Evolutionary conservation across 2,888 invertebrate genomes (phyloP).

Genomic region (Diabrotica balteata): DNA sequence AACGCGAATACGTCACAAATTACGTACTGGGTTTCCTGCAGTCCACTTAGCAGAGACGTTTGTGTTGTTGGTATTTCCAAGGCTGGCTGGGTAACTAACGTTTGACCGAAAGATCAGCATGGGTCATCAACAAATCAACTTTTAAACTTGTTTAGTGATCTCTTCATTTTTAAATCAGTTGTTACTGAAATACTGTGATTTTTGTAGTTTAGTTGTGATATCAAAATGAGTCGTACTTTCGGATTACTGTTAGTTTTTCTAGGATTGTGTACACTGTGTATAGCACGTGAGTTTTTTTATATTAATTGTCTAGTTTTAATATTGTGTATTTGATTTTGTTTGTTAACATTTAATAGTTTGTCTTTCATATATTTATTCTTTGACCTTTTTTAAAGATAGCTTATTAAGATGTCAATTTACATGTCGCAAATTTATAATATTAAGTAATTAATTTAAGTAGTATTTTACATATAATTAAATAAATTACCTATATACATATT

Average conservation of each 20-base stretch:
- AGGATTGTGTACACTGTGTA: conserved; percentile 24
- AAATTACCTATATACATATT: too few relatives aligned
- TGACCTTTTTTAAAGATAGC: too few relatives aligned
- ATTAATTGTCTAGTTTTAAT: neutral
- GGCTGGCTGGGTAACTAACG: conserved; percentile 42
- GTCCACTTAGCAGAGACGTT: conserved; percentile 17
- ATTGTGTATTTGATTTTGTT: too few relatives aligned
- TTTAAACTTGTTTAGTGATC: conserved; percentile 31
- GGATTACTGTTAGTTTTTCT: conserved; percentile 17
- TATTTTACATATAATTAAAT: too few relatives aligned
- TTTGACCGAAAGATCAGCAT: conserved; percentile 41
- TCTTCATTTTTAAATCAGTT: conserved; percentile 16
- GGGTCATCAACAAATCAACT: conserved; percentile 41
- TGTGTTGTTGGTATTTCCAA: conserved; percentile 44
- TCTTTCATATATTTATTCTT: too few relatives aligned
- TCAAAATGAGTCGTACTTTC: neutral
- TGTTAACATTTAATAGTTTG: too few relatives aligned
- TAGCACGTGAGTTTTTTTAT: conserved; percentile 30
- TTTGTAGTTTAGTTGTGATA: conserved; percentile 12
- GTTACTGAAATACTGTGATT: conserved; percentile 13
- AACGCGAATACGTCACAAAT: conserved; percentile 7
- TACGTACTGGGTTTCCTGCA: conserved; percentile 23
- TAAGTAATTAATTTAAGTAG: too few relatives aligned
- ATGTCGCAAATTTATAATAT: too few relatives aligned
- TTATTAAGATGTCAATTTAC: too few relatives aligned